Evolutionary conservation across 2,113 vertebrate genomes (phyloP), one percentile per base, ranked within the genome.

Genomic region (Tachycineta bicolor): DNA sequence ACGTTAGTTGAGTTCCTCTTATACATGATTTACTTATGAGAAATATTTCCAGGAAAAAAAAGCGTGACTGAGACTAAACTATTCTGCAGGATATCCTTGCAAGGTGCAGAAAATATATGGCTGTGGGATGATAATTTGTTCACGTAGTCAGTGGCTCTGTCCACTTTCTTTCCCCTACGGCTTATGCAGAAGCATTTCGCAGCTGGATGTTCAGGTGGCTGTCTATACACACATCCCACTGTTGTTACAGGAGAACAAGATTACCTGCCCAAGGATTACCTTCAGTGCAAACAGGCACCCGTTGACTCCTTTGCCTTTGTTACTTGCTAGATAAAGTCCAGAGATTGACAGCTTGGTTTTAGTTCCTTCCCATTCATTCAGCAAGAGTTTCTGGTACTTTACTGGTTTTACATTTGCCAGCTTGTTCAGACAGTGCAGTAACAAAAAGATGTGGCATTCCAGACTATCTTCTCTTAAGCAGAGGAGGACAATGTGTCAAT

Each of bases 31-130:
- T 96, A 93, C 95, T 95, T 96, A 87, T n/a, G 60, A 96, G 90
- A 80, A 95, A 71, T 96, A 91, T 86, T 98, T 97, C 82, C 93
- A 97, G 97, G 78, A 96, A 95, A 97, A 97, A 93, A 43, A 43
- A 93, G 39, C 64, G 56, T 95, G 59, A 75, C 95, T 92, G 95
- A 96, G 93, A 97, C 95, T 96, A 93, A 97, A 83, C 89, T 95
- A 4, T 95, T 93, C 89, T 93, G 70, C 94, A 96, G 94, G 89
- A 97, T 98, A 87, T 97, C 94, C 93, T 97, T 95, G 81, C 77
- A 95, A 90, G 56, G 19, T 91, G 59, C 81, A 93, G 60, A 90
- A 91, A 94, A 83, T 83, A 96, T 11, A 21, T 75, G 94, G 85
- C 64, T 85, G 18, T 89, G 52, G 76, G 94, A 50, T 68, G 81